A percentile compares a stretch with the other conserved stretches of the same genome.
Conservation (phyloP, 2,113 vertebrate species). For the Barbus barbus region DNA sequence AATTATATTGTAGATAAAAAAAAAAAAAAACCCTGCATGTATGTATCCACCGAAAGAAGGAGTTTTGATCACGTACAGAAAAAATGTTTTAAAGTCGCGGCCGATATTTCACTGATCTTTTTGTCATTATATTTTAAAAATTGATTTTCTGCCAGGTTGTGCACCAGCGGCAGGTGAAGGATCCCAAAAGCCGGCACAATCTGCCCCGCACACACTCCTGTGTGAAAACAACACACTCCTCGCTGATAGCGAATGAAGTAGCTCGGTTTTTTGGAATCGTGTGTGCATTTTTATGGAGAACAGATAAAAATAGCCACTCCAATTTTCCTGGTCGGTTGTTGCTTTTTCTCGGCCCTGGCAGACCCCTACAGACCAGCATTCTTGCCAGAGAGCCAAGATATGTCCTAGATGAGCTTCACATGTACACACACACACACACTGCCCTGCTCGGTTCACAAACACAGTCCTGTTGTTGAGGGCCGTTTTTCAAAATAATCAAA, state of each 20-base stretch:
- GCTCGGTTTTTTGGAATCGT: slow-evolving; percentile 32
- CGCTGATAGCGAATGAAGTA: slow-evolving; percentile 17
- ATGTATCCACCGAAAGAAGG: neutral
- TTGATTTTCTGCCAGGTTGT: slow-evolving; percentile 33
- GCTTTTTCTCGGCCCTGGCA: slow-evolving; percentile 60
- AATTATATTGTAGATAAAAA: neutral
- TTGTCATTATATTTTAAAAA: neutral
- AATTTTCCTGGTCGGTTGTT: slow-evolving; percentile 55
- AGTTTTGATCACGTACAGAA: neutral
- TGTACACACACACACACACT: slow-evolving; percentile 50
- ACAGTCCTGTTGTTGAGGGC: slow-evolving; percentile 33
- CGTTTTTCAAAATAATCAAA: slow-evolving; percentile 25
- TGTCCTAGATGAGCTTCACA: slow-evolving; percentile 51
- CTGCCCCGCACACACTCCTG: slow-evolving; percentile 27
- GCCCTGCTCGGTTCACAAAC: neutral
- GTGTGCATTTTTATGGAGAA: slow-evolving; percentile 47
- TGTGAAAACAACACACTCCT: slow-evolving; percentile 14
- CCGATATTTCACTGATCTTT: neutral
- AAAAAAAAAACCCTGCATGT: too few species aligned
- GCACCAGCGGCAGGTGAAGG: slow-evolving; percentile 38
- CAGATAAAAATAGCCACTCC: slow-evolving; percentile 63
- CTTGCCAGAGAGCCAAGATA: slow-evolving; percentile 64
- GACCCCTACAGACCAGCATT: slow-evolving; percentile 62
- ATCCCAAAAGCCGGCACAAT: slow-evolving; percentile 23
- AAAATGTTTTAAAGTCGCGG: neutral